Base-by-base conservation (phyloP, 2,113 vertebrate genomes). In the Pelecanoides urinatrix region DNA sequence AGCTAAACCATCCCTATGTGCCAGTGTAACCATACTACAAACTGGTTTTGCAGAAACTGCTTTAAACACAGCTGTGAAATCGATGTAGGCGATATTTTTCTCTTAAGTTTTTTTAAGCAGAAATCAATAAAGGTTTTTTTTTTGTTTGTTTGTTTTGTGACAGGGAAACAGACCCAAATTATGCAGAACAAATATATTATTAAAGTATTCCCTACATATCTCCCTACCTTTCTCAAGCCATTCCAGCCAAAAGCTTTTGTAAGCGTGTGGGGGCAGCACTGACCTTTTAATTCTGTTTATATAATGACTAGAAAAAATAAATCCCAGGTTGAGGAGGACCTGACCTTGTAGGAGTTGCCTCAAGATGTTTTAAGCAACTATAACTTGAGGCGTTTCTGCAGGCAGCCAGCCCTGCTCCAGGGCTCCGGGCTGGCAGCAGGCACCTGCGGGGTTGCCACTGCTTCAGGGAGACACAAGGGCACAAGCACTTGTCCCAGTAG, bases 241-340 rank as follows among this genome's bases (percentile, higher is more conserved):
- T 89, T 94, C 80, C 62, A 75, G 21, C 77, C 59, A 89, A 87
- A 91, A 95, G 92, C 94, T 91, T 91, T 72, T 82, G 80, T 94
- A 96, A 97, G 96, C 84, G 0, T 94, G 89, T 95, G 95, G 96
- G 96, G 94, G 92, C 94, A 95, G 97, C 83, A 92, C 76, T 91
- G 94, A 92, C 86, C 96, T 96, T 97, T 94, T 89, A 78, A 85
- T 96, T 95, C 92, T 92, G 77, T 94, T 95, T 96, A 76, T 81
- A 62, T 53, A 83, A 55, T 36, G 65, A 23, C 66, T 76, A 66
- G 70, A 68, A 92, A 94, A 87, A 66, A 94, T 42, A 92, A 91
- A 78, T 70, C 77, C 70, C 18, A 68, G 83, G 82, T 25, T 14
- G 2, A 66, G 74, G 26, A 74, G 62, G 84, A 66, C 53, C 42